Evolutionary conservation across 2,888 invertebrate species (phyloP).

Genomic region (Macrosiphum euphorbiae): DNA sequence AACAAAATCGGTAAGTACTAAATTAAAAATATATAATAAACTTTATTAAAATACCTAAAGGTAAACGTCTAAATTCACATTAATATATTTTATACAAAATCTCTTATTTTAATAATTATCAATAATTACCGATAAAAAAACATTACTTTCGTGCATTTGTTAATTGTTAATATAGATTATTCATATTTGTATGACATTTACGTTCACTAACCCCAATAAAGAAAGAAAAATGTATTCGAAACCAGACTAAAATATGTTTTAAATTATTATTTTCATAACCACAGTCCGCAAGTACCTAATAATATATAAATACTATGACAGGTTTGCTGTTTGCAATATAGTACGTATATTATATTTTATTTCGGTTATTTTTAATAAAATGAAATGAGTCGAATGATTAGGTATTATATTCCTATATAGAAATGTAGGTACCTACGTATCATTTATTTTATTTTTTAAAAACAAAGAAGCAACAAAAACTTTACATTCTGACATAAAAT

Average conservation of each 20-base stretch:
- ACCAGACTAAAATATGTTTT: neutral
- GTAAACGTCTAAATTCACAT: too few relatives aligned
- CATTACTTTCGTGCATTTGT: too few relatives aligned
- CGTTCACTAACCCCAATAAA: too few relatives aligned
- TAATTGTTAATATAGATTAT: too few relatives aligned
- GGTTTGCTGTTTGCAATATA: neutral
- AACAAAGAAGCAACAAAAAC: constrained; percentile 11
- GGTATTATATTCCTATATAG: neutral
- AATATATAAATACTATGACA: constrained; percentile 20
- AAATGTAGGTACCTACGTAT: neutral
- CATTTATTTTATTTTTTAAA: constrained; percentile 15
- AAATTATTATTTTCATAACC: neutral
- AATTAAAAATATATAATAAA: too few relatives aligned
- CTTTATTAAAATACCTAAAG: too few relatives aligned
- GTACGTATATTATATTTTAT: neutral
- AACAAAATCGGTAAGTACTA: too few relatives aligned
- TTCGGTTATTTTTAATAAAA: constrained; percentile 21
- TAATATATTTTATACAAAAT: too few relatives aligned
- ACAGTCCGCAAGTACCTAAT: neutral
- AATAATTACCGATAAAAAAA: too few relatives aligned
- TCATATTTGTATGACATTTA: too few relatives aligned
- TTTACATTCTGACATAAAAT: constrained; percentile 13
- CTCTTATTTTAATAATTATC: too few relatives aligned
- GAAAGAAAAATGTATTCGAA: neutral
- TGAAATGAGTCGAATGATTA: neutral